A percentile compares a stretch with the other conserved stretches of the same genome.
These are phyloP conservation scores for Pterois miles DNA, from an alignment of 2,797 vertebrate genomes.

Conservation along the genomic window DNA sequence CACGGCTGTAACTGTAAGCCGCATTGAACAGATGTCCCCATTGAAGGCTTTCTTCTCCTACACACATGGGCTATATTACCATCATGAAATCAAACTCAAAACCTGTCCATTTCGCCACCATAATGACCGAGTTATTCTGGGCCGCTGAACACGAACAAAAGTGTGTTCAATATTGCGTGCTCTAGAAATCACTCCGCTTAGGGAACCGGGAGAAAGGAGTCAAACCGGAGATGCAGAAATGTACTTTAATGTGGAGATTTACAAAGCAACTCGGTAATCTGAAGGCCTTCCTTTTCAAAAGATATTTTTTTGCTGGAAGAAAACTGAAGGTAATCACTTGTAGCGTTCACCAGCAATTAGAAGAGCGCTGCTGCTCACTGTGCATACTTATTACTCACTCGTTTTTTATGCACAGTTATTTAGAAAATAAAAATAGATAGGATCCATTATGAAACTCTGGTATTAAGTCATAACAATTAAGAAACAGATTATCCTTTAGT, in stretches of 20 bases:
- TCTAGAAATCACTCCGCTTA: slow-evolving; percentile 88
- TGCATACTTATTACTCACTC: not conserved
- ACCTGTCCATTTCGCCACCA: slow-evolving; percentile 94
- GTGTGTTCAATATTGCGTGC: slow-evolving; percentile 94
- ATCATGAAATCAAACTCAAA: slow-evolving; percentile 96
- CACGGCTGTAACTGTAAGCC: slow-evolving; percentile 84
- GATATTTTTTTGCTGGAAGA: slow-evolving; percentile 80
- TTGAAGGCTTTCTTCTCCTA: slow-evolving; percentile 93
- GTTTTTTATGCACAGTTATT: not conserved
- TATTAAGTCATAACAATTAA: not conserved
- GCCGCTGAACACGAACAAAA: slow-evolving; percentile 97
- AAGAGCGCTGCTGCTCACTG: slow-evolving; percentile 82
- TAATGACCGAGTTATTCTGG: slow-evolving; percentile 99
- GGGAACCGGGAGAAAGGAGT: slow-evolving; percentile 74
- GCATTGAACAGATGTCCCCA: slow-evolving; percentile 97
- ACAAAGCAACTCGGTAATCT: slow-evolving; percentile 88
- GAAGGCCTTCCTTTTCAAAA: slow-evolving; percentile 81
- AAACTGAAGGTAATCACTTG: slow-evolving; percentile 88
- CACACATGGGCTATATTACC: slow-evolving; percentile 94
- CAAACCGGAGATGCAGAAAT: slow-evolving; percentile 69
- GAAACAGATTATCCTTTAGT: not conserved
- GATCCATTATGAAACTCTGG: not conserved
- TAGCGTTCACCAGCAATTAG: slow-evolving; percentile 87
- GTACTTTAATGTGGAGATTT: slow-evolving; percentile 88
- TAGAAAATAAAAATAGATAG: not conserved